A percentile compares a stretch with the other conserved stretches of the same genome.
These are phyloP conservation scores for Nycticryphes semicollaris DNA, from an alignment of 2,113 vertebrate species.

Conservation along the genomic window DNA sequence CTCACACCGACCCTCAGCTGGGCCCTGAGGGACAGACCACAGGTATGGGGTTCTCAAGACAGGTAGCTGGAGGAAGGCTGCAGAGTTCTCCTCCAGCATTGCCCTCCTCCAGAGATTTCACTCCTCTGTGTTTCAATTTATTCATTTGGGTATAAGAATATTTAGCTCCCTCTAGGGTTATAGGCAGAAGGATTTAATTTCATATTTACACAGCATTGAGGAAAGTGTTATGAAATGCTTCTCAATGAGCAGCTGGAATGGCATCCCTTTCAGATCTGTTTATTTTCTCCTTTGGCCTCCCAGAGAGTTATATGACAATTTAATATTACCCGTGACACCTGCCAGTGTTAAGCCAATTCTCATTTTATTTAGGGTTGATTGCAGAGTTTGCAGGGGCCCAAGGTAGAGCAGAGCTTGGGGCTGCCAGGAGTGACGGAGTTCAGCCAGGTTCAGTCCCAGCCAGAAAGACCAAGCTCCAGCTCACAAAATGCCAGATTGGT, in stretches of 20 bases:
- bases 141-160: background rate
- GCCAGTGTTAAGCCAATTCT: background rate
- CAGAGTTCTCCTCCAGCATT: background rate
- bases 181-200: background rate
- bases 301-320: background rate
- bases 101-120: background rate
- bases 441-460: background rate
- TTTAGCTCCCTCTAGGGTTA: background rate
- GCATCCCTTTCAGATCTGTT: slow-evolving; percentile 7
- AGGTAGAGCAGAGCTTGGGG: background rate
- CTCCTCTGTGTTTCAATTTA: background rate
- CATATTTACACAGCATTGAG: background rate
- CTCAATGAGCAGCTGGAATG: slow-evolving; percentile 28
- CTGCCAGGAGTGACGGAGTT: background rate
- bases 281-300: slow-evolving; percentile 3
- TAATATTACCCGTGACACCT: background rate
- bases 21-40: fast-evolving
- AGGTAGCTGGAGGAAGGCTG: background rate
- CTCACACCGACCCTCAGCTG: background rate
- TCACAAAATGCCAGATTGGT: background rate
- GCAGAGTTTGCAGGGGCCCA: background rate
- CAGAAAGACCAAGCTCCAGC: background rate
- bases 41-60: background rate
- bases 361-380: background rate
- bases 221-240: background rate